Percentiles rank a stretch among this genome's conserved stretches.
Conservation (phyloP, 1,140 invertebrate genomes). For the Nasonia longicornis region DNA sequence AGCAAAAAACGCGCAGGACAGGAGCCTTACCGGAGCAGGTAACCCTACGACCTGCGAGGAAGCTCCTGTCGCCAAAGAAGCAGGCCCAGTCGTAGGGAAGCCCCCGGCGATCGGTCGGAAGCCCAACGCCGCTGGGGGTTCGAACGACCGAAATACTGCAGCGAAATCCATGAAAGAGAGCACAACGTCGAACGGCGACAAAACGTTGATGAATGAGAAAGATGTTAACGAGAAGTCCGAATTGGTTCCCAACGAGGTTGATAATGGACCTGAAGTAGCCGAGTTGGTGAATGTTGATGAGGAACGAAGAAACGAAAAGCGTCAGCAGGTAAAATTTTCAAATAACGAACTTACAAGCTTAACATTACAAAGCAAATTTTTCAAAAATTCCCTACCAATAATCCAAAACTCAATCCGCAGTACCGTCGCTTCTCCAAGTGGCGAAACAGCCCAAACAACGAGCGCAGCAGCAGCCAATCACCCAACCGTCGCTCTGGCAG, state of each 20-base stretch:
- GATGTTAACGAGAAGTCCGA: background rate
- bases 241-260: background rate
- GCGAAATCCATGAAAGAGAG: background rate
- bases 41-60: slow-evolving; percentile 64
- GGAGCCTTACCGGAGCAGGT: slow-evolving; percentile 67
- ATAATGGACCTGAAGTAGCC: background rate
- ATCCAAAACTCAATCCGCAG: background rate
- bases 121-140: background rate
- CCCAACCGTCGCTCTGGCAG: background rate
- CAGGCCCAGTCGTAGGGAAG: slow-evolving; percentile 57
- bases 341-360: background rate
- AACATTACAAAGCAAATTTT: no score
- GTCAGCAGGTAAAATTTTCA: slow-evolving; percentile 24
- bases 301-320: background rate
- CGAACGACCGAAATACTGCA: background rate
- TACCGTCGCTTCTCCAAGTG: slow-evolving; percentile 27
- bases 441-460: background rate
- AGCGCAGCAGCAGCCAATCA: background rate
- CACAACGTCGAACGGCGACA: background rate
- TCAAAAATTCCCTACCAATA: no score
- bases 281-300: background rate
- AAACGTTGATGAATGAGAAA: background rate
- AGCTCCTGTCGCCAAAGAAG: slow-evolving; percentile 61
- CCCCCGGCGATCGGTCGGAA: slow-evolving; percentile 14
- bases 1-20: slow-evolving; percentile 76